A percentile compares a stretch with the other conserved stretches of the same genome.
phyloP scores from a whole-genome alignment of 2,113 vertebrate species.

The Tonatia bakeri region DNA sequence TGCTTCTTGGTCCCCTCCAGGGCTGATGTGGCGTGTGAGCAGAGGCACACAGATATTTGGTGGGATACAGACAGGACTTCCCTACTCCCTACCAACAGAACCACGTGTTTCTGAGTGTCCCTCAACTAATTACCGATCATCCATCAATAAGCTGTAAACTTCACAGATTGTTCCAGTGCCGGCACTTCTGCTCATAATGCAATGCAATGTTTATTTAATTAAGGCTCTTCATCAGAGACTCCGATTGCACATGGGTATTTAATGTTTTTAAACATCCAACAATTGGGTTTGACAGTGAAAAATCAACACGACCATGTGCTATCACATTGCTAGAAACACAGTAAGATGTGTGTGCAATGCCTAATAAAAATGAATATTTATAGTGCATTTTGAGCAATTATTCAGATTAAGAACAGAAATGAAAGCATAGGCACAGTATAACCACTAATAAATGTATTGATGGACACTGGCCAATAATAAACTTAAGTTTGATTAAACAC shows the following conservation, averaged over 20 bases:
- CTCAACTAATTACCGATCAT: not conserved
- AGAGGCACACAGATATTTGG: not conserved
- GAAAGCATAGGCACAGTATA: not conserved
- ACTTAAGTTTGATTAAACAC: constrained; percentile 18
- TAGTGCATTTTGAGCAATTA: not conserved
- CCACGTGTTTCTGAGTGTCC: not conserved
- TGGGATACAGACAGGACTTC: not conserved
- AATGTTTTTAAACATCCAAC: constrained; percentile 48
- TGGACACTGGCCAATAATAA: not conserved
- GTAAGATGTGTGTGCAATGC: not conserved
- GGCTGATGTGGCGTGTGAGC: accelerated
- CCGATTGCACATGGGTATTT: not conserved
- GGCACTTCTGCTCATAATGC: not conserved
- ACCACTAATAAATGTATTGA: not conserved
- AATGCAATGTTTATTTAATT: constrained; percentile 61
- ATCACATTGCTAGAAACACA: constrained; percentile 32
- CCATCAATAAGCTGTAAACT: not conserved
- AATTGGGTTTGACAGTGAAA: constrained; percentile 48
- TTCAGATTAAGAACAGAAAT: not conserved
- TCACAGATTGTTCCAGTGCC: not conserved
- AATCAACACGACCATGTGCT: constrained; percentile 1
- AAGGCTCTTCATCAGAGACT: constrained; percentile 40
- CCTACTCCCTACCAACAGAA: not conserved
- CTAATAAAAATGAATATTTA: not conserved
- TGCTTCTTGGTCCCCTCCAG: not conserved